These are phyloP conservation scores for Gymnocypris eckloni DNA, from an alignment of 2,797 vertebrate genomes.

Conservation along the genomic window DNA sequence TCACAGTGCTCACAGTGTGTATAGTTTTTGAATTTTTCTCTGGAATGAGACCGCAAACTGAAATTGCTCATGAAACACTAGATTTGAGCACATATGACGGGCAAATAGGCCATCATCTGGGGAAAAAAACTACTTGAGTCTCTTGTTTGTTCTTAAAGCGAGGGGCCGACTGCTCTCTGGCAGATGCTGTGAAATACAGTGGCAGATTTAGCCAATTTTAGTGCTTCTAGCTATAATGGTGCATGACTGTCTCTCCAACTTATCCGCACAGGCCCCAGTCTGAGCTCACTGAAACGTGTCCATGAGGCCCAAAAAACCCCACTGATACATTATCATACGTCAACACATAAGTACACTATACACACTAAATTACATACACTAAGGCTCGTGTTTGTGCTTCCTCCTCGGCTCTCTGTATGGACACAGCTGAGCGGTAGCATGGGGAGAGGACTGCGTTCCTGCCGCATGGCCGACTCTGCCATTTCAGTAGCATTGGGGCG, in stretches of 20 bases:
- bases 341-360: constrained; percentile 42
- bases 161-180: constrained; percentile 52
- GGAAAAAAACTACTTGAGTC: constrained; percentile 53
- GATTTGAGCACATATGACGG: constrained; percentile 30
- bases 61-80: constrained; percentile 37
- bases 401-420: constrained; percentile 46
- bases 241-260: constrained; percentile 56
- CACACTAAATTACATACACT: constrained; percentile 37
- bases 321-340: constrained; percentile 45
- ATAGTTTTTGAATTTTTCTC: constrained; percentile 3
- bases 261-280: constrained; percentile 39
- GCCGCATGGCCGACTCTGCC: constrained; percentile 89
- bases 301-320: constrained; percentile 25
- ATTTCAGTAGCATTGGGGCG: constrained; percentile 88
- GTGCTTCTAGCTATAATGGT: constrained; percentile 64
- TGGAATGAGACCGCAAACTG: constrained; percentile 2
- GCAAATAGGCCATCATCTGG: constrained; percentile 50
- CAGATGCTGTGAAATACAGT: constrained; percentile 69
- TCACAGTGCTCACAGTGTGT: background rate
- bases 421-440: constrained; percentile 86
- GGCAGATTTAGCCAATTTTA: constrained; percentile 68
- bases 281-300: constrained; percentile 40
- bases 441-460: constrained; percentile 89
- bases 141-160: constrained; percentile 64
- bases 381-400: constrained; percentile 33